Percentiles rank a stretch among this genome's conserved stretches.
These are phyloP conservation scores for Drosophila teissieri DNA, from an alignment of 1,140 invertebrate species.

Conservation along the genomic window DNA sequence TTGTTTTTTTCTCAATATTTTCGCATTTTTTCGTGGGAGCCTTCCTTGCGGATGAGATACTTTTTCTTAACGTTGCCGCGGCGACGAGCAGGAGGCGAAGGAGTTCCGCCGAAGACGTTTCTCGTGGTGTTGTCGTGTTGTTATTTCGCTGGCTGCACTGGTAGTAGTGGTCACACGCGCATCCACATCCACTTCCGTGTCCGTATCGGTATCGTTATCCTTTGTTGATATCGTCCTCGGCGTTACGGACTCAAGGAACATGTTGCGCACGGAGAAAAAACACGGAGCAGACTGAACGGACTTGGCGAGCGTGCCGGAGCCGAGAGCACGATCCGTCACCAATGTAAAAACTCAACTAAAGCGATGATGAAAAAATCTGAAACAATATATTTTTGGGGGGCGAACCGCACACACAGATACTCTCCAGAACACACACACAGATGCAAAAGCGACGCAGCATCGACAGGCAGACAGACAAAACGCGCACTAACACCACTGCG, in stretches of 20 bases:
- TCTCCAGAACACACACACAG: slow-evolving; percentile 31
- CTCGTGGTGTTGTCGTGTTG: slow-evolving; percentile 51
- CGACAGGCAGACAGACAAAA: slow-evolving; percentile 80
- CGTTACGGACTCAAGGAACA: slow-evolving; percentile 71
- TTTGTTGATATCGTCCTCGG: slow-evolving; percentile 42
- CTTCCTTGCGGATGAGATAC: slow-evolving; percentile 46
- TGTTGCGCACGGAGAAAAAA: slow-evolving; percentile 81
- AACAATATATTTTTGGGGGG: slow-evolving; percentile 85
- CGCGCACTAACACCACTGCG: slow-evolving; percentile 72
- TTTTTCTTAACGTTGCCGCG: slow-evolving; percentile 66
- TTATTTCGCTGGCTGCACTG: slow-evolving; percentile 30
- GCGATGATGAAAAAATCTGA: slow-evolving; percentile 85
- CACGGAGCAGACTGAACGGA: slow-evolving; percentile 70
- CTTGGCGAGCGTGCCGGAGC: slow-evolving; percentile 66
- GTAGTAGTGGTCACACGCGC: slow-evolving; percentile 12
- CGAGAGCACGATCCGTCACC: slow-evolving; percentile 84
- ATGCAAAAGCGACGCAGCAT: slow-evolving; percentile 62
- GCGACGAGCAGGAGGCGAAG: slow-evolving; percentile 20
- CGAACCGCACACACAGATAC: slow-evolving; percentile 63
- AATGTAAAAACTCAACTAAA: slow-evolving; percentile 85
- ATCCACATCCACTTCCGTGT: slow-evolving; percentile 12
- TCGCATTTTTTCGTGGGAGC: slow-evolving; percentile 15
- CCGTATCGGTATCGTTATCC: slow-evolving; percentile 37
- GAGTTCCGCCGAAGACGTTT: slow-evolving; percentile 66
- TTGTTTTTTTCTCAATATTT: slow-evolving; percentile 24